Evolutionary conservation across 35 echinoderm and acorn worm species (phyloP), one percentile per base, ranked within the genome.

Genomic region (Anneissia japonica): DNA sequence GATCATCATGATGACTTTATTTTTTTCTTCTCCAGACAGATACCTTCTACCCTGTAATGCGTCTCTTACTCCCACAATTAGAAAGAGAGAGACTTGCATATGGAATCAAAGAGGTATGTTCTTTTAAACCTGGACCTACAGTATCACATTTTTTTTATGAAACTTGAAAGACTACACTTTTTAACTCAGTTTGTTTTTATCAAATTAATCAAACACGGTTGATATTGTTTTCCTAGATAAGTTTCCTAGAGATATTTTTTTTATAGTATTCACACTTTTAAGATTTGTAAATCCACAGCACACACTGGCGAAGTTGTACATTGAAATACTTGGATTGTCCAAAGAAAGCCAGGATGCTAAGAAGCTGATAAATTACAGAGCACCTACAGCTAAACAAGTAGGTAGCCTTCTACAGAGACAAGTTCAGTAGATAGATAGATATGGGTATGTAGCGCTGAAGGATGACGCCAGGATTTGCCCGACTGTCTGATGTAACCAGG

Each of bases 341-440:
- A 97, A 97, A 46, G 91, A 97, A 35, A 91, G 95, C 37, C 83
- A 81, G 38, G 95, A 97, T 91, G 91, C 95, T 28, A 90, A 86
- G 77, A 99, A 94, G 34, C 77, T 99, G 23, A 83, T 94, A 21
- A 99, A 99, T 45, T 99, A 99, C 86, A 78, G 91, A 83, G 92
- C 96, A 33, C 92, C 96, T 21, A 99, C 96, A 79, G 96, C 96
- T 16, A 99, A 99, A 80, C 96, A 99, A 86, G 96, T 97, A 77
- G 35, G 72, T 14, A 37, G 11, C 31, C 29, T n/a, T n/a, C n/a
- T n/a, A n/a, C 13, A 64, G 51, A 64, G 28, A 64, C 13, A 64
- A 64, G 28, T 64, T 64, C 51, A 64, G 12, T 28, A 64, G 28
- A 64, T 14, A 64, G 51, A 64, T 64, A 28, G 12, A 28, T 13